phyloP scores from a whole-genome alignment of 2,888 invertebrate genomes.

The Daptonema setosum region DNA sequence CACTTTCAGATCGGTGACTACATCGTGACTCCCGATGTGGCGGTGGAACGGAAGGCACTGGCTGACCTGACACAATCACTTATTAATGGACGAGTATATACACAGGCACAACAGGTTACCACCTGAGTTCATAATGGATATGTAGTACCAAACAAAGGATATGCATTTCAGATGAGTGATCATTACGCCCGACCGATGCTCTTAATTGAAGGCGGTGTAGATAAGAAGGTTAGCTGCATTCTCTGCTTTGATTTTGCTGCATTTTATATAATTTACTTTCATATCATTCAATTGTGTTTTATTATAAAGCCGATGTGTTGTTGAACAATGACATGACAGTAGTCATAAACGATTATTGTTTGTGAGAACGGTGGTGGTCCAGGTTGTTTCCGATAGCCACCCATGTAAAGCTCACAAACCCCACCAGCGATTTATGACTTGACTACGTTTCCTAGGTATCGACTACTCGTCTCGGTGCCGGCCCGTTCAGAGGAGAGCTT shows the following conservation, averaged over 20 bases:
- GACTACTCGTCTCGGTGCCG: neutral
- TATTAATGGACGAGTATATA: constrained; percentile 76
- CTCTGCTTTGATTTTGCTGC: too few species aligned
- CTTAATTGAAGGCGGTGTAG: constrained; percentile 15
- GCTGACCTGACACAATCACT: constrained; percentile 86
- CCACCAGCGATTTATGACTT: too few species aligned
- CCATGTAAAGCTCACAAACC: too few species aligned
- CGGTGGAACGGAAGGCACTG: constrained; percentile 70
- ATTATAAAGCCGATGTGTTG: too few species aligned
- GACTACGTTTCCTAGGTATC: too few species aligned
- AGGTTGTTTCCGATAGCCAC: too few species aligned
- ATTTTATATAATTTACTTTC: too few species aligned
- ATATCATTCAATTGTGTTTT: too few species aligned
- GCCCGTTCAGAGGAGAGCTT: neutral
- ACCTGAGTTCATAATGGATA: neutral
- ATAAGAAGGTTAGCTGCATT: too few species aligned
- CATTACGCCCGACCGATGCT: constrained; percentile 19
- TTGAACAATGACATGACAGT: too few species aligned
- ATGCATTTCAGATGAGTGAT: constrained; percentile 17
- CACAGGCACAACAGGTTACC: constrained; percentile 49
- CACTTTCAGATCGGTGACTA: constrained; percentile 81
- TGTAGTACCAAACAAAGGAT: neutral
- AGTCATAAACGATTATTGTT: too few species aligned
- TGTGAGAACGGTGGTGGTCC: too few species aligned
- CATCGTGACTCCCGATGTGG: constrained; percentile 80